These are phyloP conservation scores for Gnathonemus echidnorhynchus DNA, from an alignment of 2,113 vertebrate genomes.

Conservation along the genomic window DNA sequence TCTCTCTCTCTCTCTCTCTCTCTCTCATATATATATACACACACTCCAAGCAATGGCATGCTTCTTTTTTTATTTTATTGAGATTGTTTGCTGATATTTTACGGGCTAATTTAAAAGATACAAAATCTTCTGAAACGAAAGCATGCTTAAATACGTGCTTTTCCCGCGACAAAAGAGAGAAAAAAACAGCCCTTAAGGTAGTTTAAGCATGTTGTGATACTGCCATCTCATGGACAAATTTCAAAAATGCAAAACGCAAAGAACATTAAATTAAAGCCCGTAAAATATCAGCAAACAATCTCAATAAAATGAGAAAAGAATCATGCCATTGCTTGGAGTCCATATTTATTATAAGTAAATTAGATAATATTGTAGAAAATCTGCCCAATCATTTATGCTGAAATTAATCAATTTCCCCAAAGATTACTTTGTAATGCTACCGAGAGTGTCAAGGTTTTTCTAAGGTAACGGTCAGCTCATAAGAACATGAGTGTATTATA, in stretches of 20 bases:
- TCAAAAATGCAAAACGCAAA: not conserved
- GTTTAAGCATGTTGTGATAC: not conserved
- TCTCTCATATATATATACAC: not conserved
- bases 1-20: too few species aligned
- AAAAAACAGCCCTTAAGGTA: not conserved
- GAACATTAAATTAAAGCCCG: not conserved
- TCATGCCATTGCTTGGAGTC: not conserved
- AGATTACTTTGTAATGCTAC: not conserved
- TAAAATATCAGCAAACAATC: not conserved
- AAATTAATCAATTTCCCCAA: not conserved
- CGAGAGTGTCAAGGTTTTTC: not conserved
- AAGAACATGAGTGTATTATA: not conserved
- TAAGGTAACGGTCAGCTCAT: not conserved
- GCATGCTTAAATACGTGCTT: not conserved
- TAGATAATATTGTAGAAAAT: not conserved
- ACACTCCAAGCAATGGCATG: not conserved
- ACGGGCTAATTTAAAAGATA: not conserved
- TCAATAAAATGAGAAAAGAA: not conserved
- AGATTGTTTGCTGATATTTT: not conserved
- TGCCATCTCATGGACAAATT: constrained; percentile 1
- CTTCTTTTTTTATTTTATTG: too few species aligned
- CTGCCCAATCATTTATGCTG: not conserved
- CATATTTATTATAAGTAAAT: not conserved
- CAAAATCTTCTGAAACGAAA: not conserved
- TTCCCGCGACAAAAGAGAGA: not conserved